A percentile compares a stretch with the other conserved stretches of the same genome.
Evolutionary conservation across 2,113 vertebrate species (phyloP).

Genomic region (Alligator mississippiensis): DNA sequence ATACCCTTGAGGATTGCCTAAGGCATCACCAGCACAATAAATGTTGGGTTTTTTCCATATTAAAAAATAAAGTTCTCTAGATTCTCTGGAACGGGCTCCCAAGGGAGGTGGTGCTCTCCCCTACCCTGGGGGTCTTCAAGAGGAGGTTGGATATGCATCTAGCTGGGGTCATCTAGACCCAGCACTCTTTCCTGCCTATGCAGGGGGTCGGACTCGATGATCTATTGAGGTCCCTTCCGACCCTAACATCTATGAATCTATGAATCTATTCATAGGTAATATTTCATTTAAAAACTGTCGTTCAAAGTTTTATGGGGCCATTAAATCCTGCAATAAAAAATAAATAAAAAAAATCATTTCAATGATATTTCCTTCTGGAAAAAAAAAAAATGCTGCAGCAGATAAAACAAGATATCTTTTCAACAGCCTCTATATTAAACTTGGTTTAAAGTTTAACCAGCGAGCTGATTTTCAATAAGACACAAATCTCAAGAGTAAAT

Average conservation of each 20-base stretch:
- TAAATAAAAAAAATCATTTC: slow-evolving; percentile 1
- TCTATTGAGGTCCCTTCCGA: too few relatives aligned
- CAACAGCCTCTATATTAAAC: slow-evolving; percentile 18
- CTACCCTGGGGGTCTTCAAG: too few relatives aligned
- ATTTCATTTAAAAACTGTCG: neutral
- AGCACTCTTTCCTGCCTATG: too few relatives aligned
- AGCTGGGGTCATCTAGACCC: too few relatives aligned
- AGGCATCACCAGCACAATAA: neutral
- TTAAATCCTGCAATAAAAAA: neutral
- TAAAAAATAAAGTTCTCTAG: neutral
- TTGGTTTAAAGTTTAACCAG: slow-evolving; percentile 35
- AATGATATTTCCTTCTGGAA: slow-evolving; percentile 39
- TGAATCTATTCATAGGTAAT: neutral
- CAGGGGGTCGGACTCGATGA: too few relatives aligned
- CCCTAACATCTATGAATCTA: too few relatives aligned
- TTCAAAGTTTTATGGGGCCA: neutral
- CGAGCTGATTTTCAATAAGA: neutral
- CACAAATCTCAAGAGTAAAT: slow-evolving; percentile 51
- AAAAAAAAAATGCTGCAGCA: neutral
- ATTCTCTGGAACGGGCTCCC: too few relatives aligned
- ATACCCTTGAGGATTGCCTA: neutral
- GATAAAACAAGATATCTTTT: neutral
- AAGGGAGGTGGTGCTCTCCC: too few relatives aligned
- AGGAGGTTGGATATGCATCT: too few relatives aligned
- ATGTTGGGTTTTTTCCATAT: neutral